Percentiles rank a stretch among this genome's conserved stretches.
Evolutionary conservation across 2,888 invertebrate species (phyloP).

Genomic region (Drosophila picticornis): DNA sequence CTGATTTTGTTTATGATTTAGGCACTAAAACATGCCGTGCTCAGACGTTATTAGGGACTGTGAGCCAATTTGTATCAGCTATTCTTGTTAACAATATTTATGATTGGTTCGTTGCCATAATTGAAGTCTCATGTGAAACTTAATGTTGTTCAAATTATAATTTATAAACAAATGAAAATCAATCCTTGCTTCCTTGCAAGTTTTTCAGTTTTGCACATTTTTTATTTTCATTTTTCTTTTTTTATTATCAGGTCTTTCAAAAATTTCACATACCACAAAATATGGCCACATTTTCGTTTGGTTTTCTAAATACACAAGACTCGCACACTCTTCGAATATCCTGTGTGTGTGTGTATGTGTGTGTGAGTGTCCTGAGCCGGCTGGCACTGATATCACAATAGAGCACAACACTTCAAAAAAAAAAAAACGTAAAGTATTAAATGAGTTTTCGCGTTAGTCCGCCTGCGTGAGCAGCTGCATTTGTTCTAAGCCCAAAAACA

Average conservation of each 20-base stretch:
- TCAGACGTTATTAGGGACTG: neutral
- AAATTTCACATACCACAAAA: conserved; percentile 62
- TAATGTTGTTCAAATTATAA: neutral
- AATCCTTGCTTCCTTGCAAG: neutral
- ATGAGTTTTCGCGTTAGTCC: conserved; percentile 16
- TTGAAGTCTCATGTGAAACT: neutral
- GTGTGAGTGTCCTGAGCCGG: conserved; percentile 4
- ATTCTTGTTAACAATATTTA: neutral
- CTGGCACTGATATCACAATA: conserved; percentile 4
- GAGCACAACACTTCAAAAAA: conserved; percentile 15
- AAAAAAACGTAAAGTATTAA: conserved; percentile 20
- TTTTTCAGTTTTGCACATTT: too few relatives aligned
- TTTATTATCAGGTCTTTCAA: neutral
- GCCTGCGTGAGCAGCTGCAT: conserved; percentile 61
- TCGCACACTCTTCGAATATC: conserved; percentile 7
- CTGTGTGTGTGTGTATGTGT: neutral
- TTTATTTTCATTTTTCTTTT: too few relatives aligned
- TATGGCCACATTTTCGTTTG: conserved; percentile 50
- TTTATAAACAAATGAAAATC: neutral
- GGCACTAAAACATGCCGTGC: too few relatives aligned
- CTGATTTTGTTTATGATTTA: neutral
- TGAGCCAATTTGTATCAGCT: neutral
- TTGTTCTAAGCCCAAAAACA: conserved; percentile 71
- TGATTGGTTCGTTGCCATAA: neutral
- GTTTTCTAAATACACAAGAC: neutral